phyloP scores from a whole-genome alignment of 2,113 vertebrate genomes.

The Barbus barbus region DNA sequence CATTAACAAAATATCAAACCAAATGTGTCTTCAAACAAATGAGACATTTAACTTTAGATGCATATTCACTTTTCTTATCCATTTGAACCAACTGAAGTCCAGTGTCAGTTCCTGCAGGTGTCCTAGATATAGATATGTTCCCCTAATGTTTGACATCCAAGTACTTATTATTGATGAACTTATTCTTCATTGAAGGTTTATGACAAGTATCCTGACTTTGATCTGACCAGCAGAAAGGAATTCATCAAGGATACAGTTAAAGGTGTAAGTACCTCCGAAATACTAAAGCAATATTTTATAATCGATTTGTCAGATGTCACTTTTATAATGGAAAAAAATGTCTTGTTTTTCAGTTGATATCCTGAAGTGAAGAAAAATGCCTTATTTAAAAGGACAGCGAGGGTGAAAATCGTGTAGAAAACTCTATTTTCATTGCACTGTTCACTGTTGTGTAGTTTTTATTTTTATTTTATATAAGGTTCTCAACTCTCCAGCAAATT shows the following conservation, averaged over 20 bases:
- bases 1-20: not conserved
- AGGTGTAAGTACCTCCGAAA: conserved; percentile 78
- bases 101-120: too few species aligned
- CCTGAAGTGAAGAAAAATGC: conserved; percentile 10
- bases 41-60: too few species aligned
- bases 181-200: conserved; percentile 78
- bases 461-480: not conserved
- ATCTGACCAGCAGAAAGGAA: conserved; percentile 87
- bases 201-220: conserved; percentile 87
- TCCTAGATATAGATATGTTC: not conserved
- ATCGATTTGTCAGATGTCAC: not conserved
- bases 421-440: not conserved
- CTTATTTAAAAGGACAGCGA: not conserved
- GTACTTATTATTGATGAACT: not conserved
- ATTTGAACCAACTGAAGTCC: too few species aligned
- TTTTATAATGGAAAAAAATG: not conserved
- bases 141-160: not conserved
- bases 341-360: conserved; percentile 16
- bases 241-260: conserved; percentile 93
- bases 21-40: not conserved
- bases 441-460: too few species aligned
- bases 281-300: not conserved
- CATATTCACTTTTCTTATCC: too few species aligned
- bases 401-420: not conserved
- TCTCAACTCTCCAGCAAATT: not conserved